Evolutionary conservation across 2,888 invertebrate species (phyloP).

Genomic region (Cryptocephalus primarius): DNA sequence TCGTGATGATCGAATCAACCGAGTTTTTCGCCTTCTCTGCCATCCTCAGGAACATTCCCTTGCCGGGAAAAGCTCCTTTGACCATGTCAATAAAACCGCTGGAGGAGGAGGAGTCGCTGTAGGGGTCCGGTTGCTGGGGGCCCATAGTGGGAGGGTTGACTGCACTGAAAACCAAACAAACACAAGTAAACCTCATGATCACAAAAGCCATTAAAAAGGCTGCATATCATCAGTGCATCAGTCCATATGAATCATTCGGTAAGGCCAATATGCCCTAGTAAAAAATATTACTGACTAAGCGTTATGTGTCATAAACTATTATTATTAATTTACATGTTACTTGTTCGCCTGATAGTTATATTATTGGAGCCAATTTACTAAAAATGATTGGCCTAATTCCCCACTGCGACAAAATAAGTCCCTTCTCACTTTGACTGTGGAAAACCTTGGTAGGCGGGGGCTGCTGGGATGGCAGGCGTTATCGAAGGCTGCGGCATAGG

Average conservation of each 20-base stretch:
- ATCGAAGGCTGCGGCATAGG: constrained; percentile 1
- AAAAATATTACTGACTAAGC: too few relatives aligned
- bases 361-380: too few relatives aligned
- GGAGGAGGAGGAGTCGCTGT: not conserved
- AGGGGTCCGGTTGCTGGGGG: constrained; percentile 16
- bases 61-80: constrained; percentile 55
- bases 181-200: too few relatives aligned
- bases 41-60: constrained; percentile 54
- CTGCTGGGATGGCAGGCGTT: not conserved
- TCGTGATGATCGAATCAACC: constrained; percentile 77
- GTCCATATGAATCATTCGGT: too few relatives aligned
- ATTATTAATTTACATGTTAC: too few relatives aligned
- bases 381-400: constrained; percentile 29
- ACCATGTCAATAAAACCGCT: constrained; percentile 57
- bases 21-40: constrained; percentile 70
- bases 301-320: too few relatives aligned
- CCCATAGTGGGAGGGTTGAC: constrained; percentile 36
- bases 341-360: too few relatives aligned
- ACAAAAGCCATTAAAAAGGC: not conserved
- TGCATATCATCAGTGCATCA: not conserved
- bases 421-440: constrained; percentile 4
- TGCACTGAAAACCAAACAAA: constrained; percentile 24
- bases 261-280: too few relatives aligned
- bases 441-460: constrained; percentile 2
- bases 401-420: constrained; percentile 30